Conservation (phyloP, 1,140 invertebrate genomes). For the Cataglyphis hispanica region DNA sequence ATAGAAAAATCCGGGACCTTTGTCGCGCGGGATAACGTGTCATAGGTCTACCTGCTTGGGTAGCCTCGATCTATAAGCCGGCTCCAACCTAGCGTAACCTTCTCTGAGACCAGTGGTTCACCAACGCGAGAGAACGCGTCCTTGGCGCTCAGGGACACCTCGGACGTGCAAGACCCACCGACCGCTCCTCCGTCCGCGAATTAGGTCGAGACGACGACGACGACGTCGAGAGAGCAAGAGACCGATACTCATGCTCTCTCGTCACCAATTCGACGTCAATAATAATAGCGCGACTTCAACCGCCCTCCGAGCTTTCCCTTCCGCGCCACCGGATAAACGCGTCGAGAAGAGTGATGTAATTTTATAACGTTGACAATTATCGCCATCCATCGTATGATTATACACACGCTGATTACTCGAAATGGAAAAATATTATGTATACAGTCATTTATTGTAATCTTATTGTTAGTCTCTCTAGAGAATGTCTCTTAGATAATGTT, state of each 20-base stretch:
- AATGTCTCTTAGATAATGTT: no score
- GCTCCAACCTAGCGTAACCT: constrained; percentile 59
- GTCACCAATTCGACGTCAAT: constrained; percentile 75
- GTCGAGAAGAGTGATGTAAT: constrained; percentile 11
- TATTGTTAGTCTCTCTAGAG: neutral
- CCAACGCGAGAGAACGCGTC: constrained; percentile 72
- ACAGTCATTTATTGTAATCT: no score
- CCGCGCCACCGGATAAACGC: constrained; percentile 15
- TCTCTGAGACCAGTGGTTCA: constrained; percentile 64
- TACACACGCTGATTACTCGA: neutral
- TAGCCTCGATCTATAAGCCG: constrained; percentile 48
- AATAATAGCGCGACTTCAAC: constrained; percentile 74
- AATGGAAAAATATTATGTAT: constrained; percentile 6
- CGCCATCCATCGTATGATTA: neutral
- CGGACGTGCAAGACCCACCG: constrained; percentile 68
- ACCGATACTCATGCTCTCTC: constrained; percentile 63
- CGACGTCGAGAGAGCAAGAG: constrained; percentile 46
- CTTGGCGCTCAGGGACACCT: constrained; percentile 80
- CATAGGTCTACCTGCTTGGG: neutral
- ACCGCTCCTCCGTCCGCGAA: constrained; percentile 78
- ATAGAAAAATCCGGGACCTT: constrained; percentile 1
- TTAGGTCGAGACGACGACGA: constrained; percentile 81
- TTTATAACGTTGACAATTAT: neutral
- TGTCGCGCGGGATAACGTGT: neutral
- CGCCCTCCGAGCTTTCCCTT: constrained; percentile 59